Evolutionary conservation across 1,140 invertebrate species (phyloP), one percentile per base, ranked within the genome.

Genomic region (Ips nitidus): DNA sequence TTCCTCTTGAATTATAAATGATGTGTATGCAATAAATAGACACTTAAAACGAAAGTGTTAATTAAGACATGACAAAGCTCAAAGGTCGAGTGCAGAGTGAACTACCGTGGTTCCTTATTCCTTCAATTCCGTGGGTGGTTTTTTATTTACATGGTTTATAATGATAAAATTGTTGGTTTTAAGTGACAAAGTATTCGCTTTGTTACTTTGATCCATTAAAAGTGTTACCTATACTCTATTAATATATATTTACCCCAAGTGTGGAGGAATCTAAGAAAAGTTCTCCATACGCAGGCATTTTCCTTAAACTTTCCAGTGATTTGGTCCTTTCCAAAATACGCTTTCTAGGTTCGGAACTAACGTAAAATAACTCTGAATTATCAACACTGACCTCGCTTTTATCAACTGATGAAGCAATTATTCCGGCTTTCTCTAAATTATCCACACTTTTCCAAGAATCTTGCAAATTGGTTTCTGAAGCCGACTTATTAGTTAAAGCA

Each of bases 271-370:
- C 82, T 74, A 83, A 76, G 60, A 83, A 83, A 68, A 84, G 76
- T 74, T 83, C 81, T 61, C 83, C 83, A 74, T 83, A 84, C 67
- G 82, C 82, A 53, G 83, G 82, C 82, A 84, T 84, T 59, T 76
- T 71, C 68, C 75, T 72, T 43, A 80, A 69, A 65, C 73, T 72
- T 68, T 78, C 78, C 50, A 79, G 73, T 7, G 76, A 78, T 72
- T 76, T 76, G 7, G 76, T 74, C 22, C 75, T 67, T 70, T 74
- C 73, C n/a, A 73, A 61, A 38, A 55, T 69, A 67, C 63, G 58
- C 66, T 59, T 66, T 38, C 69, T 50, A 8, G 69, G 43, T 47
- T 63, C 66, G 38, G 58, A 71, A 68, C 57, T 64, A 36, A 55
- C 40, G 52, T 57, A 68, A 40, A 74, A 73, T 22, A 22, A 22